phyloP scores from a whole-genome alignment of 2,113 vertebrate species.

The Embiotoca jacksoni region DNA sequence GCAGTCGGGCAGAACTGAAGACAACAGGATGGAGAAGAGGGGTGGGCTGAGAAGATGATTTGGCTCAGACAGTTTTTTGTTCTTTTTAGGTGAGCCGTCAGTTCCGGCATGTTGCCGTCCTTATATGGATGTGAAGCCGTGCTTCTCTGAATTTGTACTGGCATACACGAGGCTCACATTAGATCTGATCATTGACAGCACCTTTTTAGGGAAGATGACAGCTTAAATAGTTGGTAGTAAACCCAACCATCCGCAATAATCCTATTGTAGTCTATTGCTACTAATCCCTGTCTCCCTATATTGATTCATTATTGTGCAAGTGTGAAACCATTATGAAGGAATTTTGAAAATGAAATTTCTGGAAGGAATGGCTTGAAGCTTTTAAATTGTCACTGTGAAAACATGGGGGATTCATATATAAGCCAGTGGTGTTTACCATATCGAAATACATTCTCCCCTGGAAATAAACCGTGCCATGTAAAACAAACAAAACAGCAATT shows the following conservation, averaged over 20 bases:
- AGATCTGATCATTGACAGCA: conserved; percentile 5
- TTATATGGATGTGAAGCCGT: conserved; percentile 17
- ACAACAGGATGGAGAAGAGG: conserved; percentile 63
- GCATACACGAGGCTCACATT: conserved; percentile 20
- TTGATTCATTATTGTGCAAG: conserved; percentile 31
- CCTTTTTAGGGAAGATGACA: background rate
- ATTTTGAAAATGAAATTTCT: conserved; percentile 31
- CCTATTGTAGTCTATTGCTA: conserved; percentile 21
- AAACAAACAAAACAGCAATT: conserved; percentile 73
- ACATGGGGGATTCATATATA: conserved; percentile 51
- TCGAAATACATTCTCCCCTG: conserved; percentile 62
- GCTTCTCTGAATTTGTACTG: conserved; percentile 32
- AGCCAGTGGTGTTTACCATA: conserved; percentile 53
- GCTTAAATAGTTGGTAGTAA: conserved; percentile 22
- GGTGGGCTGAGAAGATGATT: conserved; percentile 45
- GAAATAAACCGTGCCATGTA: conserved; percentile 65
- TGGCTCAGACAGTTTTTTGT: conserved; percentile 45
- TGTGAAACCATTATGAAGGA: conserved; percentile 33
- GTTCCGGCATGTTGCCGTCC: conserved; percentile 30
- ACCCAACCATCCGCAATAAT: conserved; percentile 18
- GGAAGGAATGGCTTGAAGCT: conserved; percentile 5
- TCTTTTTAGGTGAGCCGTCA: conserved; percentile 42
- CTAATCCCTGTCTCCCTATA: conserved; percentile 27
- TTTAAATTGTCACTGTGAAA: conserved; percentile 49
- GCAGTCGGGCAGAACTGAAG: conserved; percentile 74